These are phyloP conservation scores for Agriopis aurantiaria DNA, from an alignment of 2,888 invertebrate genomes.

Conservation along the genomic window DNA sequence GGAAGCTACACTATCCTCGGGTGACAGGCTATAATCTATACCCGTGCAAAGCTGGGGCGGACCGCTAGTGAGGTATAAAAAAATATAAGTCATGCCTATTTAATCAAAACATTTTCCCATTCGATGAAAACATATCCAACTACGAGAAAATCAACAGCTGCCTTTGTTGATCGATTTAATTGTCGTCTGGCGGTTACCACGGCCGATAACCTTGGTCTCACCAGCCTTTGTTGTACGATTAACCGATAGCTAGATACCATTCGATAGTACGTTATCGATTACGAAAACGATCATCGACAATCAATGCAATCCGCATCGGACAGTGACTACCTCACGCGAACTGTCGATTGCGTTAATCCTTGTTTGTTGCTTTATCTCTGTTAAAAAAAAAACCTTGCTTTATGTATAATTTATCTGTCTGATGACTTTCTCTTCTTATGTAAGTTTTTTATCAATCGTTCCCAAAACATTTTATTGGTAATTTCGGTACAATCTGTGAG, in stretches of 20 bases:
- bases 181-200: conserved; percentile 36
- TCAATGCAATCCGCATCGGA: conserved; percentile 59
- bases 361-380: conserved; percentile 27
- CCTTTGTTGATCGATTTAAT: conserved; percentile 46
- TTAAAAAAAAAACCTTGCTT: background rate
- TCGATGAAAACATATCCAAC: conserved; percentile 9
- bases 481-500: too few relatives aligned
- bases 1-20: too few relatives aligned
- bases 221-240: conserved; percentile 57
- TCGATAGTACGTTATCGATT: conserved; percentile 57
- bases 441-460: too few relatives aligned
- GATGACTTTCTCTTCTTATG: background rate
- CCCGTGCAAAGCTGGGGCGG: too few relatives aligned
- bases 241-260: conserved; percentile 52
- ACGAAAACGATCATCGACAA: conserved; percentile 60
- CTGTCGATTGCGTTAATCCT: conserved; percentile 38
- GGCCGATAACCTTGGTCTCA: conserved; percentile 53
- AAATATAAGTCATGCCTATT: too few relatives aligned
- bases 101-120: background rate
- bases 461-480: too few relatives aligned
- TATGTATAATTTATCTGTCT: background rate
- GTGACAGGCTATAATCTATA: too few relatives aligned
- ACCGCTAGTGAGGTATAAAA: too few relatives aligned
- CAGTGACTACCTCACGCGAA: conserved; percentile 41
- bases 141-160: conserved; percentile 37